Percentiles rank a stretch among this genome's conserved stretches.
phyloP scores from a whole-genome alignment of 2,888 invertebrate genomes.

The Apodemia duryi region DNA sequence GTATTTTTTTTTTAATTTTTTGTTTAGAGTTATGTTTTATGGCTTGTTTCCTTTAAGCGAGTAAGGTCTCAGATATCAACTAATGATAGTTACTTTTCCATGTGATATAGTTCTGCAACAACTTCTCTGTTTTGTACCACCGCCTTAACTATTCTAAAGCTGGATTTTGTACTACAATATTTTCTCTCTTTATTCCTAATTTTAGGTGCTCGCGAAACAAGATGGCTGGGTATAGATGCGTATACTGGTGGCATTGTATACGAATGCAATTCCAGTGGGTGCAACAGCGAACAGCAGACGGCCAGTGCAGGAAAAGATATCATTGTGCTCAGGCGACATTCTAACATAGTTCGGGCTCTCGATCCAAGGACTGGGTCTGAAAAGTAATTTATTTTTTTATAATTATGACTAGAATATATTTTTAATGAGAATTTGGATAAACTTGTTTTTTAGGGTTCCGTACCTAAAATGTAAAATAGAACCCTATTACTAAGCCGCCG shows the following conservation, averaged over 20 bases:
- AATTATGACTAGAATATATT: background rate
- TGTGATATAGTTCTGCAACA: too few relatives aligned
- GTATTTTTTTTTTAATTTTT: too few relatives aligned
- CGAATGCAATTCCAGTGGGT: conserved; percentile 87
- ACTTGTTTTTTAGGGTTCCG: background rate
- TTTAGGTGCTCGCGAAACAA: conserved; percentile 89
- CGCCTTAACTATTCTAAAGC: too few relatives aligned
- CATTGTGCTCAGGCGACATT: conserved; percentile 88
- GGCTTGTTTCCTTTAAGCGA: too few relatives aligned
- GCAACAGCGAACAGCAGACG: conserved; percentile 81
- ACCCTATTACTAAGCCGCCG: too few relatives aligned
- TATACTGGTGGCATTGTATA: conserved; percentile 86
- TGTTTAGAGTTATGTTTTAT: too few relatives aligned
- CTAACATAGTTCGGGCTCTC: conserved; percentile 93
- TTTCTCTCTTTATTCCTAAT: background rate
- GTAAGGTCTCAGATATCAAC: too few relatives aligned
- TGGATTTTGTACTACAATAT: too few relatives aligned
- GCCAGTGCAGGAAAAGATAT: conserved; percentile 69
- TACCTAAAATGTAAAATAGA: too few relatives aligned
- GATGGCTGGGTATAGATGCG: conserved; percentile 91
- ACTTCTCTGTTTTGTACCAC: too few relatives aligned
- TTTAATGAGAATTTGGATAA: background rate
- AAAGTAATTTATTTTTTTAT: conserved; percentile 77
- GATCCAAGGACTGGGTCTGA: conserved; percentile 92
- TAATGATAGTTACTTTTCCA: too few relatives aligned